phyloP scores from a whole-genome alignment of 2,797 vertebrate species.

The Chiroxiphia lanceolata region DNA sequence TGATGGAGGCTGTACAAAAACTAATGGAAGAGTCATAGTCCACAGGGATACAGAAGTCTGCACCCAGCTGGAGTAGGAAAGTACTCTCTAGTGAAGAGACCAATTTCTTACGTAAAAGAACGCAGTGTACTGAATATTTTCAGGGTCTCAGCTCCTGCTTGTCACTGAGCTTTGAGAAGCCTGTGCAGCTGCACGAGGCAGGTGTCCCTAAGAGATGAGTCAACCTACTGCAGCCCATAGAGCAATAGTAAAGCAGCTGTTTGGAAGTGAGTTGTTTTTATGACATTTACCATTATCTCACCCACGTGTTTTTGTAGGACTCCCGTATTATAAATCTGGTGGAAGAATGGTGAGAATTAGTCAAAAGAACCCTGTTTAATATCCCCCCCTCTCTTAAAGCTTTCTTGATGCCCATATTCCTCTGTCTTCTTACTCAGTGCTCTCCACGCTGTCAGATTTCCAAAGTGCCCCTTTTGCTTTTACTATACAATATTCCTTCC shows the following conservation, averaged over 20 bases:
- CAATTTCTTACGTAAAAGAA: background rate
- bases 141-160: background rate
- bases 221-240: background rate
- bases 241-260: background rate
- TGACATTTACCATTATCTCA: background rate
- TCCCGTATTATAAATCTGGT: background rate
- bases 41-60: background rate
- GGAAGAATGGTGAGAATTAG: background rate
- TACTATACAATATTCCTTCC: background rate
- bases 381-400: fast-evolving
- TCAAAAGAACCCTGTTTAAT: background rate
- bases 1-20: fast-evolving
- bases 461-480: background rate
- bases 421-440: background rate
- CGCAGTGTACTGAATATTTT: background rate
- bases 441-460: background rate
- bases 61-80: fast-evolving
- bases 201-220: background rate
- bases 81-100: background rate
- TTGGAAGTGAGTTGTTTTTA: background rate
- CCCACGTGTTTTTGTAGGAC: fast-evolving
- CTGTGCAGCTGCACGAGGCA: fast-evolving
- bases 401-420: background rate
- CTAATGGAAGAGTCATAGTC: background rate
- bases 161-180: background rate